A percentile compares a stretch with the other conserved stretches of the same genome.
These are phyloP conservation scores for Gallinago nigripennis DNA, from an alignment of 2,797 vertebrate genomes.

Conservation along the genomic window DNA sequence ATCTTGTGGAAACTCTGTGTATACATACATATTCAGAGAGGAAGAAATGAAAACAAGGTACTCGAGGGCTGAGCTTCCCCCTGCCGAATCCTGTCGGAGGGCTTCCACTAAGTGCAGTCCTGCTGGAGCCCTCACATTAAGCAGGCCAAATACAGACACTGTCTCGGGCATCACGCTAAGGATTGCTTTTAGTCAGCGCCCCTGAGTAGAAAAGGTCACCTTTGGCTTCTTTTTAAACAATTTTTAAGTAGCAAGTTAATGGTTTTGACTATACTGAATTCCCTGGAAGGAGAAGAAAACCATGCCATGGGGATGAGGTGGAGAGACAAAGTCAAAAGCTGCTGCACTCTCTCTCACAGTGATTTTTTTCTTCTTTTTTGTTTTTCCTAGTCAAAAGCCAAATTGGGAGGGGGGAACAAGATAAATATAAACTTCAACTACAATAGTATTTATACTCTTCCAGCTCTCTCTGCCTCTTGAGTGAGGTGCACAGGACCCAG, in stretches of 20 bases:
- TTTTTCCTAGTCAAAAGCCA: not conserved
- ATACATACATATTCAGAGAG: not conserved
- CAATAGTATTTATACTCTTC: not conserved
- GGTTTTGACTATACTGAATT: not conserved
- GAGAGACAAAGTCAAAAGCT: not conserved
- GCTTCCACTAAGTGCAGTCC: not conserved
- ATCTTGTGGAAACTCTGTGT: not conserved
- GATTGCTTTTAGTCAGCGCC: not conserved
- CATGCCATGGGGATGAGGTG: not conserved
- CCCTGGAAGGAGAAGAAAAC: not conserved
- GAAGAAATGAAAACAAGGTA: not conserved
- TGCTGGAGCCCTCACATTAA: not conserved
- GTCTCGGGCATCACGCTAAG: not conserved
- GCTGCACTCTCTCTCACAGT: not conserved
- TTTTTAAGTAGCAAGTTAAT: not conserved
- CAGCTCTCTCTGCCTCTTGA: not conserved
- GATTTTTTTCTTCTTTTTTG: not conserved
- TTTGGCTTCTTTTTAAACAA: not conserved
- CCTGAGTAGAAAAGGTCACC: constrained; percentile 1
- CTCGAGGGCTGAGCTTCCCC: rapidly evolving
- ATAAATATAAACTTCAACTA: not conserved
- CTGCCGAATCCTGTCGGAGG: not conserved
- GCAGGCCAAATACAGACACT: not conserved
- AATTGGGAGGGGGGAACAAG: not conserved
- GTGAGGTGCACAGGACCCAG: not conserved